phyloP scores from a whole-genome alignment of 2,113 vertebrate genomes.

The Tachysurus vachellii region DNA sequence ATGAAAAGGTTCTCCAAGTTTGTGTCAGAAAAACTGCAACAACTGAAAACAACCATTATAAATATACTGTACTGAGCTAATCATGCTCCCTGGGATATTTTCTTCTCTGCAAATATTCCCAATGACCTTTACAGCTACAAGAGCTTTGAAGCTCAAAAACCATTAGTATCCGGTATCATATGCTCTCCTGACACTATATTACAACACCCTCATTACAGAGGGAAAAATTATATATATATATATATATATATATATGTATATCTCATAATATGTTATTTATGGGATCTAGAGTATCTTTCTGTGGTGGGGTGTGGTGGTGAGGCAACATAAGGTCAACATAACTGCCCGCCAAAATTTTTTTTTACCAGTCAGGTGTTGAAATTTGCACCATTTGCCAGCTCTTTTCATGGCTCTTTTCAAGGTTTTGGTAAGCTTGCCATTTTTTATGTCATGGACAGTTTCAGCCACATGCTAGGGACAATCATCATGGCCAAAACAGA shows the following conservation, averaged over 20 bases:
- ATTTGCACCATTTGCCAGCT: constrained; percentile 44
- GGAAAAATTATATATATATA: constrained; percentile 46
- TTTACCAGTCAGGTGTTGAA: constrained; percentile 37
- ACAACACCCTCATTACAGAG: constrained; percentile 34
- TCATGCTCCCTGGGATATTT: neutral
- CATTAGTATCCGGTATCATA: constrained; percentile 50
- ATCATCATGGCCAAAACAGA: neutral
- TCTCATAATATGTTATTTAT: constrained; percentile 55
- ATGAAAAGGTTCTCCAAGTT: neutral
- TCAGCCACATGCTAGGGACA: neutral
- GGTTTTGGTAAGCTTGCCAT: constrained; percentile 20
- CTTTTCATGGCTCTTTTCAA: constrained; percentile 41
- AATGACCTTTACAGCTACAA: constrained; percentile 45
- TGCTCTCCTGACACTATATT: constrained; percentile 39
- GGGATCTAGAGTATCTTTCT: constrained; percentile 44
- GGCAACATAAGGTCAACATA: neutral
- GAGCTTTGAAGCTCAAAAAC: constrained; percentile 41
- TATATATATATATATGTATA: too few relatives aligned
- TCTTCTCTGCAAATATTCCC: constrained; percentile 12
- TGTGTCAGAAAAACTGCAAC: constrained; percentile 12
- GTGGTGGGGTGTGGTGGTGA: neutral
- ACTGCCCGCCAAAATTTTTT: too few relatives aligned
- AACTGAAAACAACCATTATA: constrained; percentile 4
- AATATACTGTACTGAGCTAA: neutral
- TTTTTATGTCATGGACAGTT: neutral